Conservation (phyloP, 2,113 vertebrate genomes). For the Nannobrachium achirus region DNA sequence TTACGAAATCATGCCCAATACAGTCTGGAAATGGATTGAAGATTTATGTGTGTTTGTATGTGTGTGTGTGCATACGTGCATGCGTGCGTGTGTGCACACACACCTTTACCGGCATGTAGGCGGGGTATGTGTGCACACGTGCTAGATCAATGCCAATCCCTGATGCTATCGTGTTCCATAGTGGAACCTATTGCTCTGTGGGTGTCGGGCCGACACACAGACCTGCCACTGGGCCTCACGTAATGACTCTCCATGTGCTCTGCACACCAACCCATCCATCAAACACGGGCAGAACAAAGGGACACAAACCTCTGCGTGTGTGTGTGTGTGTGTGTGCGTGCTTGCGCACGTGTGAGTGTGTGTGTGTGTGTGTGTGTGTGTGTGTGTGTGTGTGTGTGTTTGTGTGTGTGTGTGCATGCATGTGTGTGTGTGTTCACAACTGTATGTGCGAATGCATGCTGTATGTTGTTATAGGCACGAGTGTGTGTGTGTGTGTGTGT, state of each 20-base stretch:
- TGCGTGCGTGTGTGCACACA: not conserved
- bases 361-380: not conserved
- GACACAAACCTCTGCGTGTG: conserved; percentile 6
- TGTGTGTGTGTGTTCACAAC: not conserved
- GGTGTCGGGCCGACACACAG: conserved; percentile 32
- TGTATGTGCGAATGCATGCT: not conserved
- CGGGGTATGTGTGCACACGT: not conserved
- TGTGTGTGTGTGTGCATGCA: conserved; percentile 11
- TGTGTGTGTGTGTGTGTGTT: not conserved
- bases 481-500: conserved; percentile 4
- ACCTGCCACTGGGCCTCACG: conserved; percentile 32
- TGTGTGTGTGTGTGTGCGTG: not conserved
- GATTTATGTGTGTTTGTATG: not conserved
- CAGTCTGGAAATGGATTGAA: too few relatives aligned
- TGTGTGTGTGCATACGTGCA: conserved; percentile 13
- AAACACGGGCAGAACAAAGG: conserved; percentile 54
- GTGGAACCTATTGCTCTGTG: conserved; percentile 34
- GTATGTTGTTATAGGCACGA: not conserved
- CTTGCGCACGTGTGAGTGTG: not conserved
- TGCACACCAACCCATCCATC: conserved; percentile 62
- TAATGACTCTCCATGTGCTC: conserved; percentile 58
- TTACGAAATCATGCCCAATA: too few relatives aligned
- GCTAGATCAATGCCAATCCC: conserved; percentile 26
- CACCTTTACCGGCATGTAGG: not conserved
- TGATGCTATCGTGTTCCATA: conserved; percentile 41